Evolutionary conservation across 2,797 vertebrate species (phyloP).

Genomic region (Poeciliopsis gracilis): DNA sequence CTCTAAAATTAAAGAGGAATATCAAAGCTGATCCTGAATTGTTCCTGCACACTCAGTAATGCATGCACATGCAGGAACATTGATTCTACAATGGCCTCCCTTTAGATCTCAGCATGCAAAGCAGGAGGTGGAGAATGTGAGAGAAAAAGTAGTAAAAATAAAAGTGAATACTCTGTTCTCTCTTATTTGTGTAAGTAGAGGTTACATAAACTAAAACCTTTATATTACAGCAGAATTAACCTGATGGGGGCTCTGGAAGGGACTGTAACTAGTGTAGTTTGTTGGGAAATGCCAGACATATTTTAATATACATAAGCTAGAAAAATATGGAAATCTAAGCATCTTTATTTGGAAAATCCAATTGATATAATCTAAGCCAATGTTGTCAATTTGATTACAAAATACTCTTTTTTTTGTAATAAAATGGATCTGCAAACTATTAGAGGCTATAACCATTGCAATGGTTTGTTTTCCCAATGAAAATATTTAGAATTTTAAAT

Average conservation of each 20-base stretch:
- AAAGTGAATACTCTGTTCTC: background rate
- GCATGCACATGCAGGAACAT: background rate
- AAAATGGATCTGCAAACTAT: background rate
- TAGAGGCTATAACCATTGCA: background rate
- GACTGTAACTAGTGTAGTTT: background rate
- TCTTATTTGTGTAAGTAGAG: background rate
- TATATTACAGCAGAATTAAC: background rate
- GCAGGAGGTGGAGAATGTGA: background rate
- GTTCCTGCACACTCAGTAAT: background rate
- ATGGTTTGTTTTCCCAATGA: background rate
- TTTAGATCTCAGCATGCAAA: slow-evolving; percentile 2
- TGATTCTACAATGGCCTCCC: background rate
- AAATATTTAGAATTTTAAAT: background rate
- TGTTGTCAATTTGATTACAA: background rate
- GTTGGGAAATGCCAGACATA: background rate
- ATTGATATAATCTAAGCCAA: no score
- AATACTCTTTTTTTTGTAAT: background rate
- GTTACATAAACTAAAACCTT: background rate
- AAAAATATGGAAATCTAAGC: background rate
- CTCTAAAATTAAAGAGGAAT: background rate
- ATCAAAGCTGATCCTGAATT: background rate
- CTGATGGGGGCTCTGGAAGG: background rate
- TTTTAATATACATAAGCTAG: background rate
- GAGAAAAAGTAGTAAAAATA: background rate
- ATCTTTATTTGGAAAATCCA: background rate